A percentile compares a stretch with the other conserved stretches of the same genome.
Conservation (phyloP, 2,797 vertebrate genomes). For the Betta splendens region DNA sequence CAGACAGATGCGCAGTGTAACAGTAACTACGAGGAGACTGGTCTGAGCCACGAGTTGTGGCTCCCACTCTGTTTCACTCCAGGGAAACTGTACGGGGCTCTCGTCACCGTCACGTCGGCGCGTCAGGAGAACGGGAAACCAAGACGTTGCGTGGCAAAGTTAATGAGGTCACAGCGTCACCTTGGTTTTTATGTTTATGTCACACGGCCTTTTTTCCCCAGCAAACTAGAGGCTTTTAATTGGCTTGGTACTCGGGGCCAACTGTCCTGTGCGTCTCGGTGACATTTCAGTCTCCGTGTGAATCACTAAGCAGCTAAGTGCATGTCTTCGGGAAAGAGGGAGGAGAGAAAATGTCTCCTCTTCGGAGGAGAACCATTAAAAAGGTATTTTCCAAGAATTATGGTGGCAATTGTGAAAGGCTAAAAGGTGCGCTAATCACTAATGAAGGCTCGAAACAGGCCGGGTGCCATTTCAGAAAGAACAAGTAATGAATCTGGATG, state of each 20-base stretch:
- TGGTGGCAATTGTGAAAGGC: slow-evolving; percentile 72
- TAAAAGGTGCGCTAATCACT: slow-evolving; percentile 79
- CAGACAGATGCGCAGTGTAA: too few species aligned
- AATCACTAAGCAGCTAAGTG: slow-evolving; percentile 70
- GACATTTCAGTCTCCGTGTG: slow-evolving; percentile 75
- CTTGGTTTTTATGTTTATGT: slow-evolving; percentile 69
- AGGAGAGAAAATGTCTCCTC: slow-evolving; percentile 53
- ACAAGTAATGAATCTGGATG: slow-evolving; percentile 77
- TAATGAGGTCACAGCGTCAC: slow-evolving; percentile 74
- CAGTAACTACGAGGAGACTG: too few species aligned
- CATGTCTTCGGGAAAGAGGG: slow-evolving; percentile 57
- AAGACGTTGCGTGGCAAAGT: slow-evolving; percentile 65
- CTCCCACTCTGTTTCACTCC: slow-evolving; percentile 15
- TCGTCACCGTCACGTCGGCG: slow-evolving; percentile 47
- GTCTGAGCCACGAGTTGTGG: too few species aligned
- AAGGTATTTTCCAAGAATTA: slow-evolving; percentile 78
- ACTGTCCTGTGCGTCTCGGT: slow-evolving; percentile 57
- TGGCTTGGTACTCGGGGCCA: slow-evolving; percentile 58
- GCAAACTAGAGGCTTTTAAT: slow-evolving; percentile 70
- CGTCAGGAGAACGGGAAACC: slow-evolving; percentile 34
- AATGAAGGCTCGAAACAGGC: slow-evolving; percentile 75
- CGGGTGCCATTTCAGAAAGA: slow-evolving; percentile 75
- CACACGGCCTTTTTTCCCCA: slow-evolving; percentile 62
- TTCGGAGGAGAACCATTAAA: slow-evolving; percentile 73
- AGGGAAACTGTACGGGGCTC: too few species aligned